phyloP scores from a whole-genome alignment of 2,113 vertebrate genomes.

The Porphyrio hochstetteri region DNA sequence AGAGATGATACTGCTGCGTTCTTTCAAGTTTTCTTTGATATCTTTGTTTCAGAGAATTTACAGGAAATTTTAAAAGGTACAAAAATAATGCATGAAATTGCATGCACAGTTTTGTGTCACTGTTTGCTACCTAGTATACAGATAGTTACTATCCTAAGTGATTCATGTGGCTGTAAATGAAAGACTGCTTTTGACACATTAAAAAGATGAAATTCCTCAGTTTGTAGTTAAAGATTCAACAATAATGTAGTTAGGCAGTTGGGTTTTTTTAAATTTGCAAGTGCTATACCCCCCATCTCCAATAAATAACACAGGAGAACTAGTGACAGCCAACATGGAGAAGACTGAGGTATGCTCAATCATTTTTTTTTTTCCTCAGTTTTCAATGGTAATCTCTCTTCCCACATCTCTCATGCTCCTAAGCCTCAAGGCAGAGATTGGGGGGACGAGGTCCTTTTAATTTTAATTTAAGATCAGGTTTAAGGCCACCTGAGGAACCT shows the following conservation, averaged over 20 bases:
- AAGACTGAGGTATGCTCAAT: not conserved
- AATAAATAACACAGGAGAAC: not conserved
- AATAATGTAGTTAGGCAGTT: not conserved
- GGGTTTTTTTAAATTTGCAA: not conserved
- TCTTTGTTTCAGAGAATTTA: conserved; percentile 30
- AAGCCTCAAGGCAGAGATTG: not conserved
- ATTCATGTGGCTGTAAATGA: not conserved
- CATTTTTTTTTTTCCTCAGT: not conserved
- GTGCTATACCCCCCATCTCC: not conserved
- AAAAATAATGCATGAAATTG: not conserved
- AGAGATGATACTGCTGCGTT: not conserved
- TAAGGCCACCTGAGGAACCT: not conserved
- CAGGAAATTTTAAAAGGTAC: not conserved
- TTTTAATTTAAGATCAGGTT: not conserved
- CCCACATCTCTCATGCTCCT: not conserved
- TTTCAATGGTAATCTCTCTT: not conserved
- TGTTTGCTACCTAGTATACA: accelerated
- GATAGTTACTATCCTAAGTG: not conserved
- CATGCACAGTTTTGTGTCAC: not conserved
- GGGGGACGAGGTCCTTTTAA: not conserved
- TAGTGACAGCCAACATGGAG: not conserved
- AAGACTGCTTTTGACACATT: not conserved
- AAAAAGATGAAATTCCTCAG: not conserved
- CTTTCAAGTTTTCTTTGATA: conserved; percentile 46
- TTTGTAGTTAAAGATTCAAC: not conserved